These are phyloP conservation scores for Scleropages formosus DNA, from an alignment of 2,797 vertebrate genomes.

Conservation along the genomic window DNA sequence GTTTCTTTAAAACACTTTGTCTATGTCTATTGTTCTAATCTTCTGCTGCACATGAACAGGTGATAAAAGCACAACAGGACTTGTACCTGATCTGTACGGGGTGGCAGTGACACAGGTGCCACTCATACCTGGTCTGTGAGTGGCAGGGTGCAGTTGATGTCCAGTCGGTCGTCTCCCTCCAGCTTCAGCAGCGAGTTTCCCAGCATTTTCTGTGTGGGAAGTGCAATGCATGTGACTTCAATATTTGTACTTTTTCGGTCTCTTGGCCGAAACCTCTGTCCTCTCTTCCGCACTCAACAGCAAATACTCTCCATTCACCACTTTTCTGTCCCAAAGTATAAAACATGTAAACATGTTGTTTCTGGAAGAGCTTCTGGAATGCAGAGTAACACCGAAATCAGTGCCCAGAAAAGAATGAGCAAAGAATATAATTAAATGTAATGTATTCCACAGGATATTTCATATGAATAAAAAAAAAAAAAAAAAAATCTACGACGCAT, in stretches of 20 bases:
- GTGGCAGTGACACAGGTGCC: background rate
- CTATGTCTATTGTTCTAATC: background rate
- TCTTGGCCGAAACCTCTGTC: background rate
- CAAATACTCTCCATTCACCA: too few species aligned
- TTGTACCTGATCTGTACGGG: background rate
- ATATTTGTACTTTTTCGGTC: background rate
- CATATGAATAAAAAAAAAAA: too few species aligned
- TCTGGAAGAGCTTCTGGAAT: too few species aligned
- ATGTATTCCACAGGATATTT: too few species aligned
- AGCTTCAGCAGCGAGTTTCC: slow-evolving; percentile 95
- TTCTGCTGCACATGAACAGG: slow-evolving; percentile 7
- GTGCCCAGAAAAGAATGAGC: too few species aligned
- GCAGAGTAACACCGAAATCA: too few species aligned
- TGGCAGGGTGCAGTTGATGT: slow-evolving; percentile 96
- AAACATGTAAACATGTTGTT: too few species aligned
- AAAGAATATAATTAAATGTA: too few species aligned
- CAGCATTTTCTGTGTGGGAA: slow-evolving; percentile 81
- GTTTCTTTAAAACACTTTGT: background rate
- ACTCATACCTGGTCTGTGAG: slow-evolving; percentile 90
- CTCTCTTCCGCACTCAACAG: background rate
- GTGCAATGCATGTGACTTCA: background rate
- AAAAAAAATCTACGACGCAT: too few species aligned
- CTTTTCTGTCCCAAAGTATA: too few species aligned
- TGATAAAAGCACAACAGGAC: background rate
- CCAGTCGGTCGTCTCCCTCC: slow-evolving; percentile 93